A percentile compares a stretch with the other conserved stretches of the same genome.
phyloP scores from a whole-genome alignment of 1,140 invertebrate genomes.

The Drosophila eugracilis region DNA sequence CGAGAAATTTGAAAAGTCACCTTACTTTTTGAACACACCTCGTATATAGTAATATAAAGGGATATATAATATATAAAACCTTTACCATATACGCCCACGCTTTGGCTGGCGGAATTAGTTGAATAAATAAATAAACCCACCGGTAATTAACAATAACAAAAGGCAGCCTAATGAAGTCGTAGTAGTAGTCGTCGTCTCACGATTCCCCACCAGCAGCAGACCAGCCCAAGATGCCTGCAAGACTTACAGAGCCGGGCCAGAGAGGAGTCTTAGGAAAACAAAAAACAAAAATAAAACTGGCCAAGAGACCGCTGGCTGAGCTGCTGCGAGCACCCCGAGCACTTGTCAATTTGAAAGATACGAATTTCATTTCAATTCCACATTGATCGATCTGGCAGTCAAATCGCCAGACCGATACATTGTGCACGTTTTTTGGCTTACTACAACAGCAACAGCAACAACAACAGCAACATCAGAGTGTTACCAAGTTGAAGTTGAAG shows the following conservation, averaged over 20 bases:
- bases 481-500: neutral
- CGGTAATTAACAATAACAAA: constrained; percentile 81
- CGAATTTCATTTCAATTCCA: constrained; percentile 83
- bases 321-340: constrained; percentile 34
- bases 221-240: constrained; percentile 27
- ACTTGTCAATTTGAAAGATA: constrained; percentile 82
- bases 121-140: constrained; percentile 68
- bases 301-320: constrained; percentile 26
- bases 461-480: too few species aligned
- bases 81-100: constrained; percentile 38
- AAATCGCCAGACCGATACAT: constrained; percentile 83
- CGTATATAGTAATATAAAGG: neutral
- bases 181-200: constrained; percentile 61
- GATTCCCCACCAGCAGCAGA: constrained; percentile 60
- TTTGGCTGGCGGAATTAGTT: constrained; percentile 65
- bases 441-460: too few species aligned
- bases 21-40: too few species aligned
- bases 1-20: too few species aligned
- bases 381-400: constrained; percentile 81
- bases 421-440: constrained; percentile 83
- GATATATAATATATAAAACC: constrained; percentile 5
- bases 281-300: constrained; percentile 16
- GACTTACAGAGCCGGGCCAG: constrained; percentile 47
- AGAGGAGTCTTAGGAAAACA: constrained; percentile 44
- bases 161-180: constrained; percentile 74